Evolutionary conservation across 2,888 invertebrate genomes (phyloP), one percentile per base, ranked within the genome.

Genomic region (Plebejus melissa): DNA sequence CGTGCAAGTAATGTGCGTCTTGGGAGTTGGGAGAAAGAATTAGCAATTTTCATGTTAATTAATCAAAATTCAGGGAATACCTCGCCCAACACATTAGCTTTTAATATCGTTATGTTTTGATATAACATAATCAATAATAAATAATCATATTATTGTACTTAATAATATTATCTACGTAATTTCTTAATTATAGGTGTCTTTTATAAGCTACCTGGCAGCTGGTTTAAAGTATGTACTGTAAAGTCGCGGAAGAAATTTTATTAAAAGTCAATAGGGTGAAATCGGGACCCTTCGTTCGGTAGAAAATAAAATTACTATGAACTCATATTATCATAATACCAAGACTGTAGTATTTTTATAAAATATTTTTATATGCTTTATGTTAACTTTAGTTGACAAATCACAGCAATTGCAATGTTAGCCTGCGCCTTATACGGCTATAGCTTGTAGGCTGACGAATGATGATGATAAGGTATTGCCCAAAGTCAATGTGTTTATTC

Each of bases 401-500:
- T 46, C 46, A 46, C 54, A 54, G 1, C 5, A 54, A 54, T 3
- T 1, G 1, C 5, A 54, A 54, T 3, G 5, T 54, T 16, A 54
- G 16, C 57, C 6, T 57, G 57, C n/a, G 16, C 16, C 16, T 16
- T 16, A 32, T 32, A 57, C n/a, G 54, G 16, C n/a, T 57, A n/a
- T n/a, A 22, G 22, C n/a, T 58, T 46, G 60, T 7, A 7, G 13
- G 13, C 32, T 65, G 4, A 4, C 65, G 13, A 28, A 36, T 65
- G 65, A 16, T 36, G 65, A 65, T 65, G 32, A 32, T 65, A 13
- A 65, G 28, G 32, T 36, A 65, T 65, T 65, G 65, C 65, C 65
- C 13, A 65, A 65, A 65, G 65, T 65, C 65, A 65, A 65, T 71
- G 38, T 70, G 41, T 41, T 22, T 71, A 46, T 46, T 71, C 71